Evolutionary conservation across 64 coral and sea anemone species (phyloP).

Genomic region (Dendronephthya gigantea): DNA sequence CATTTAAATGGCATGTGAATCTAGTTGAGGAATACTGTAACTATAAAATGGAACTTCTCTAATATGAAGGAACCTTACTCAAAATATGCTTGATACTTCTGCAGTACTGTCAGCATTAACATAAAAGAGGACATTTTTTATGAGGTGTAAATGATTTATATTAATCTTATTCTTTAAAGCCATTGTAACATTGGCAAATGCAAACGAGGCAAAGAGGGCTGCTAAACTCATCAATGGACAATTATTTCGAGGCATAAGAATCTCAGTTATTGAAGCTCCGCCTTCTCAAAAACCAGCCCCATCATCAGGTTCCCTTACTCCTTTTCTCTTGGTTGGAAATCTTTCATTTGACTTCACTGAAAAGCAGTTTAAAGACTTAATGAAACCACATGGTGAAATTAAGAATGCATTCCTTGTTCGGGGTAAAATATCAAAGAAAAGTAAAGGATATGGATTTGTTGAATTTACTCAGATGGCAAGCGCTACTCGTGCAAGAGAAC

Average conservation of each 20-base stretch:
- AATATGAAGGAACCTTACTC: no score
- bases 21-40: no score
- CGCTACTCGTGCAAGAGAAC: constrained; percentile 63
- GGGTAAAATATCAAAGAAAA: constrained; percentile 66
- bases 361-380: constrained; percentile 63
- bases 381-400: constrained; percentile 83
- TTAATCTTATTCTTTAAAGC: neutral
- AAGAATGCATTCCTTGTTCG: constrained; percentile 72
- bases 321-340: constrained; percentile 64
- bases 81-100: no score
- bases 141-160: neutral
- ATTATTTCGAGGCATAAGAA: neutral
- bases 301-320: neutral
- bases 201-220: neutral
- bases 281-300: neutral
- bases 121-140: no score
- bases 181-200: neutral
- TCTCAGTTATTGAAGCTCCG: neutral
- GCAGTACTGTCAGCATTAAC: no score
- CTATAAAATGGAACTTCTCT: no score
- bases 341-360: constrained; percentile 72
- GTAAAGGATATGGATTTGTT: constrained; percentile 99
- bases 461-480: constrained; percentile 58
- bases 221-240: constrained; percentile 14
- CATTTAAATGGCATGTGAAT: no score